phyloP scores from a whole-genome alignment of 2,113 vertebrate genomes.

The Puma concolor region DNA sequence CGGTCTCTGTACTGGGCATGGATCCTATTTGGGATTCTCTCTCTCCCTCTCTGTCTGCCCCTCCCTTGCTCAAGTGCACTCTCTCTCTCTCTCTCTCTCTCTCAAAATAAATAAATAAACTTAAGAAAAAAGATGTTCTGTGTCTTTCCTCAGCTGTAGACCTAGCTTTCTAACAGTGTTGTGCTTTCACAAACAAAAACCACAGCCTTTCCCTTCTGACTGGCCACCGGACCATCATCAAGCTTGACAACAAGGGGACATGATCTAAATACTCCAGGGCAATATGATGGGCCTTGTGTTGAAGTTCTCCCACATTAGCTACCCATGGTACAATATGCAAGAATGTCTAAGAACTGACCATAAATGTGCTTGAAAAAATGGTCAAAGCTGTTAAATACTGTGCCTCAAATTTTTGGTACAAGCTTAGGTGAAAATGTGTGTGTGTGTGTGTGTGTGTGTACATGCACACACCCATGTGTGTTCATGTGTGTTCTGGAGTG shows the following conservation, averaged over 20 bases:
- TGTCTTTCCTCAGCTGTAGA: not conserved
- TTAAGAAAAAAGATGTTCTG: not conserved
- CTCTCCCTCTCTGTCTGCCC: too few species aligned
- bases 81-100: too few species aligned
- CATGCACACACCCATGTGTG: too few species aligned
- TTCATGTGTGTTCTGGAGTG: not conserved
- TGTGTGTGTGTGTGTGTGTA: too few species aligned
- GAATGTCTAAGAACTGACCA: not conserved
- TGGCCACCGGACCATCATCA: not conserved
- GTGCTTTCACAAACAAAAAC: not conserved
- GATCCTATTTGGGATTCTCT: too few species aligned
- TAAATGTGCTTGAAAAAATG: not conserved
- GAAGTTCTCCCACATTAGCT: not conserved
- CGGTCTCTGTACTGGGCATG: too few species aligned
- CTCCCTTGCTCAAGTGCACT: too few species aligned
- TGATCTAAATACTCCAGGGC: not conserved
- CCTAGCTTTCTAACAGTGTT: not conserved
- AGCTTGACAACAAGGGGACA: not conserved
- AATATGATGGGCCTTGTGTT: not conserved
- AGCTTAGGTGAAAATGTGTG: not conserved
- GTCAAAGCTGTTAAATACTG: not conserved
- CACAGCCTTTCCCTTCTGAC: not conserved
- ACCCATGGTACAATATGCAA: not conserved
- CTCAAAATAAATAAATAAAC: too few species aligned
- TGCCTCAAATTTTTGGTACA: not conserved